These are phyloP conservation scores for Lamellibrachia satsuma DNA, from an alignment of 2,888 invertebrate genomes.

Conservation along the genomic window DNA sequence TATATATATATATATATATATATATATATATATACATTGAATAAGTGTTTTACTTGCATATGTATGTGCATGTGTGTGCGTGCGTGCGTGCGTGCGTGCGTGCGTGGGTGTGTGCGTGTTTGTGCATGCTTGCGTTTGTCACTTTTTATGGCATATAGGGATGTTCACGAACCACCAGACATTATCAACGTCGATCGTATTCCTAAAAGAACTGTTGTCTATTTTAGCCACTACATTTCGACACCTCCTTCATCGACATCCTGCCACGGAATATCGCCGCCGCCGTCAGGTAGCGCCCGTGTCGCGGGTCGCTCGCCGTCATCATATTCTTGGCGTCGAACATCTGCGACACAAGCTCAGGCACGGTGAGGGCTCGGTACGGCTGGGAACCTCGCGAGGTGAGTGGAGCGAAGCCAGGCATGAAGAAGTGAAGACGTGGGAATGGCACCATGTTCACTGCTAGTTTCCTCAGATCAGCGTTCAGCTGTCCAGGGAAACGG, in stretches of 20 bases:
- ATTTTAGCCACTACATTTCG: neutral
- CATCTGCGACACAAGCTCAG: conserved; percentile 86
- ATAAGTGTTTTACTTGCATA: too few relatives aligned
- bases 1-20: too few relatives aligned
- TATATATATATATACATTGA: too few relatives aligned
- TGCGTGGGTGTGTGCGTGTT: neutral
- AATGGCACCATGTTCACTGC: conserved; percentile 82
- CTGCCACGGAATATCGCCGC: conserved; percentile 62
- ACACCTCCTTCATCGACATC: conserved; percentile 64
- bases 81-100: conserved; percentile 11
- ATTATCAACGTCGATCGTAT: too few relatives aligned
- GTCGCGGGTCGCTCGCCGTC: conserved; percentile 87
- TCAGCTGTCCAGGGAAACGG: conserved; percentile 78
- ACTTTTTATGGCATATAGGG: neutral
- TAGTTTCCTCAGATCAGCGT: conserved; percentile 61
- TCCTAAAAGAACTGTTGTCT: neutral
- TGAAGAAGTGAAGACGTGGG: conserved; percentile 88
- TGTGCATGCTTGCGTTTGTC: neutral
- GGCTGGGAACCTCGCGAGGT: conserved; percentile 84
- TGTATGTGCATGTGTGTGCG: neutral
- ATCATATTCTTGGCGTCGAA: conserved; percentile 98
- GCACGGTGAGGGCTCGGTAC: conserved; percentile 76
- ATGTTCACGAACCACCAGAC: too few relatives aligned
- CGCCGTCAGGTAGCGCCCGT: conserved; percentile 58
- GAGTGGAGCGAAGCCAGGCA: conserved; percentile 87